phyloP scores from a whole-genome alignment of 2,113 vertebrate genomes.

The Symphodus melops region DNA sequence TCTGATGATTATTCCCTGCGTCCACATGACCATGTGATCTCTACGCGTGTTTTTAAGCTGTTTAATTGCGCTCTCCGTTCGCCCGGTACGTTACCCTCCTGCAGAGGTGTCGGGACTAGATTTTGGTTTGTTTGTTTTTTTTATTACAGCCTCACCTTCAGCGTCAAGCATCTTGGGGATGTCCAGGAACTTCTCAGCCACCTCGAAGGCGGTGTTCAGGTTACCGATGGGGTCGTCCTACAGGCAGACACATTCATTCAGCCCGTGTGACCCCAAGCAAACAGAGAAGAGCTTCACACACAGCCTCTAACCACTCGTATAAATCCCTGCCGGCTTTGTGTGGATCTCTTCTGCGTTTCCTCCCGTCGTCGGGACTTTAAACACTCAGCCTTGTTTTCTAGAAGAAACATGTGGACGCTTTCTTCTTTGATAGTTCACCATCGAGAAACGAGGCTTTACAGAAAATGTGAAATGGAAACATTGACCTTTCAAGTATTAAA shows the following conservation, averaged over 20 bases:
- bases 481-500: too few species aligned
- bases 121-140: background rate
- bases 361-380: background rate
- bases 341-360: background rate
- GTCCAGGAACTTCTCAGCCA: constrained; percentile 93
- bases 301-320: background rate
- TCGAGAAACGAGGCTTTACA: too few species aligned
- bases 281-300: background rate
- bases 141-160: constrained; percentile 84
- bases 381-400: background rate
- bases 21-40: background rate
- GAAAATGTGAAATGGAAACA: too few species aligned
- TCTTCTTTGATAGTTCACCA: background rate
- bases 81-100: background rate
- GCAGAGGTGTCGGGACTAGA: background rate
- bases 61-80: too few species aligned
- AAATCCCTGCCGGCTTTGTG: background rate
- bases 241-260: constrained; percentile 1
- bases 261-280: background rate
- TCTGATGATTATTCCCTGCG: too few species aligned
- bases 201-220: constrained; percentile 93
- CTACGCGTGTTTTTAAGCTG: too few species aligned
- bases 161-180: constrained; percentile 95
- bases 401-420: background rate
- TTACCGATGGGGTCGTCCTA: constrained; percentile 93